Evolutionary conservation across 2,888 invertebrate species (phyloP), one percentile per base, ranked within the genome.

Genomic region (Poecilus cupreus): DNA sequence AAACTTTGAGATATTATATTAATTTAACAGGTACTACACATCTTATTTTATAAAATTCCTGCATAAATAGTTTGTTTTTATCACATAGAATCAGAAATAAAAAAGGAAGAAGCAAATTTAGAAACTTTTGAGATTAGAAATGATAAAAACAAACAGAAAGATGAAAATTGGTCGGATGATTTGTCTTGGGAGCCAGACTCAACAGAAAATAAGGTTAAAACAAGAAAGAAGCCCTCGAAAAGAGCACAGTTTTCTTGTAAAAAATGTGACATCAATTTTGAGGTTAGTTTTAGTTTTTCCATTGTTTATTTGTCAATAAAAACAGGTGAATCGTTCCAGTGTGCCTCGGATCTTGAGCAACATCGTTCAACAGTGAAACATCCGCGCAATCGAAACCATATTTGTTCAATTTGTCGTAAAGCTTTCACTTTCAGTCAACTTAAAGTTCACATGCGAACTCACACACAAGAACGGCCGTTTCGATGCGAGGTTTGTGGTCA

Each of bases 1-100:
- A 83, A 57, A 84, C 84, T 49, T 82, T 87, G n/a, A 80, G 80
- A 68, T 83, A 57, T 24, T 84, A 49, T 37, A 37, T 76, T 18
- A 37, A 39, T 18, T 37, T 57, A 57, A 13, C 24, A 26, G 75
- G 75, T 75, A 54, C n/a, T 13, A 18, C 32, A 20, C 1, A 74
- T 22, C 11, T 39, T 6, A 70, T 13, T 13, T 1, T 10, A 22
- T 24, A 11, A 18, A 13, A 32, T 32, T 32, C 4, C 5, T 0
- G 0, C 6, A 2, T 32, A 6, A 32, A 32, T 32, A 2, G 5
- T 6, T 32, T 3, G 6, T 32, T 32, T 32, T 32, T 32, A 32
- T 32, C 32, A n/a, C n/a, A n/a, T 32, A 32, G 8, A 49, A 5
- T n/a, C 18, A 18, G 20, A 37, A 39, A 54, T 32, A 20, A 76